These are phyloP conservation scores for Pyrocephalus nanus DNA, from an alignment of 2,797 vertebrate species.

Conservation along the genomic window DNA sequence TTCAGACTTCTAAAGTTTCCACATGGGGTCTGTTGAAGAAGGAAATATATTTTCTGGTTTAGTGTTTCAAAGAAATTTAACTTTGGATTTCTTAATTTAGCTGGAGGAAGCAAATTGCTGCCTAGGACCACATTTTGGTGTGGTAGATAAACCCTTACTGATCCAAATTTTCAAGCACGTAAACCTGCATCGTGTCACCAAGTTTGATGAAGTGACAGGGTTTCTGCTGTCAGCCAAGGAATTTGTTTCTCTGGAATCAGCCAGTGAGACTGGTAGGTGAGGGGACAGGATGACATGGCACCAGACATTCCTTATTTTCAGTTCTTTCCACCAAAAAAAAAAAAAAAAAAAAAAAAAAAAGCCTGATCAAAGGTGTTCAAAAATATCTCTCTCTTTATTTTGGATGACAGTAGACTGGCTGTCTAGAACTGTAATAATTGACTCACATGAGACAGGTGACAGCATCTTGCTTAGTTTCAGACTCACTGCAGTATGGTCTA, in stretches of 20 bases:
- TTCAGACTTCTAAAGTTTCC: slow-evolving; percentile 48
- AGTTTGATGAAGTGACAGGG: not conserved
- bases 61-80: not conserved
- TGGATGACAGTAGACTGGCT: not conserved
- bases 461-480: not conserved
- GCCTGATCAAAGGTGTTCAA: not conserved
- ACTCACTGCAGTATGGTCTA: not conserved
- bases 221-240: not conserved
- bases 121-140: not conserved
- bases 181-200: accelerated
- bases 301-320: not conserved
- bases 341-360: not conserved
- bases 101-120: not conserved
- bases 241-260: not conserved
- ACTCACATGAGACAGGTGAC: not conserved
- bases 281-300: not conserved
- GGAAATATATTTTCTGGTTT: slow-evolving; percentile 10
- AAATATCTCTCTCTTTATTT: not conserved
- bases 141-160: not conserved
- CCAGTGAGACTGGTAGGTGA: not conserved
- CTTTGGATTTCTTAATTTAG: slow-evolving; percentile 18
- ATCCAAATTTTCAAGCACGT: not conserved
- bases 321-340: not conserved
- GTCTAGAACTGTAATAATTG: not conserved
- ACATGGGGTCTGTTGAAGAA: slow-evolving; percentile 6